Base-by-base conservation (phyloP, 2,888 invertebrate genomes). In the Pardosa pseudoannulata region DNA sequence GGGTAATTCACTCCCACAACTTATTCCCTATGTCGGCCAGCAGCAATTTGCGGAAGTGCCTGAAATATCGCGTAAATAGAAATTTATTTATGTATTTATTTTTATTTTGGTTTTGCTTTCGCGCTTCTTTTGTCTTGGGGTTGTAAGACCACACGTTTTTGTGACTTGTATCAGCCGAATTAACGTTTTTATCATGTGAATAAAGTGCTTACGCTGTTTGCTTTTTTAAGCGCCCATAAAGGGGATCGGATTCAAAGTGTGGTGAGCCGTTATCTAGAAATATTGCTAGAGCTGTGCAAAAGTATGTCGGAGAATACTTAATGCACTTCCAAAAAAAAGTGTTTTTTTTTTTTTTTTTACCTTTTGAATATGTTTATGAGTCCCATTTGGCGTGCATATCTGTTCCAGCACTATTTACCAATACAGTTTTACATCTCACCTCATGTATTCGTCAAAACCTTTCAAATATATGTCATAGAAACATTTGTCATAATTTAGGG, bases 41-140 rank as follows among this genome's bases (percentile, higher is more conserved):
- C 50, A 27, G 78, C 67, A 78, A 85, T 85, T 85, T 78, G 72
- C 67, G 56, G 31, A 62, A 85, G 83, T 85, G 78, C 78, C 56
- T 78, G 67, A 85, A 78, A 78, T 41, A 56, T 56, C 23, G 72
- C 73, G 23, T 56, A 85, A 85, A 85, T 85, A 78, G 83, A 83
- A n/a, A n/a, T n/a, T n/a, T n/a, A n/a, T n/a, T n/a, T n/a, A n/a
- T n/a, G n/a, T n/a, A 80, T 64, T 79, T 80, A 65, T 73, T 65
- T 80, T 73, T 72, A 64, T 65, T 79, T 72, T 72, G 29, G 64
- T 56, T 50, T n/a, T 39, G 29, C 27, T 11, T 50, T 50, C 16
- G 6, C 62, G 23, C 11, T 13, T 13, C 64, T 67, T 32, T 67
- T 67, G 67, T 71, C 46, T 41, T 50, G 31, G 41, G 16, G 23